Base-by-base conservation (phyloP, 64 coral and sea anemone species). In the Montipora cactus region DNA sequence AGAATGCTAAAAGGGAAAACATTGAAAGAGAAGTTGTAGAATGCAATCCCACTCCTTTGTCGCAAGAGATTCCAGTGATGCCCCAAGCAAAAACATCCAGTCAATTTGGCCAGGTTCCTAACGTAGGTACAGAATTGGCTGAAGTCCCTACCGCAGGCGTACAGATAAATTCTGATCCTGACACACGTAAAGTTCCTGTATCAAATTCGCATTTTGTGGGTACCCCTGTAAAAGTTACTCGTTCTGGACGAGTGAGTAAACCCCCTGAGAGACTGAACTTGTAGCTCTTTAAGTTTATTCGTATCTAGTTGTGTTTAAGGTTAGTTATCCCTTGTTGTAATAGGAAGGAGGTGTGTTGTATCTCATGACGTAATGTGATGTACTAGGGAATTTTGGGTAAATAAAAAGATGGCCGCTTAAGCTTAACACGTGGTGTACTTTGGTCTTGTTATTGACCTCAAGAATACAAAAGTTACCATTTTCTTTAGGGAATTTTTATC, bases 191-290 rank as follows among this genome's bases (percentile, higher is more conserved):
- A 49, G 76, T 78, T 49, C 45, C 76, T 78, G 3, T 49, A 12
- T 78, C 76, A 49, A n/a, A 19, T 52, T 46, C 13, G 18, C 76
- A 49, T 48, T 18, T 4, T 11, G 76, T 52, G 76, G 76, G 76
- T 49, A 78, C 76, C 46, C 76, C 76, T 52, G 76, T 78, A 5
- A 7, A 73, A 67, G 59, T 67, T 25, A 89, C 88, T 5, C 53
- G 88, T 47, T 89, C 74, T 64, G 75, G 75, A 62, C 49, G 58
- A 22, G 55, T 64, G 14, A 78, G 50, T 47, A 89, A 66, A 7
- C 88, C 76, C 37, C 77, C 77, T 14, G 59, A 79, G 18, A 80
- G 76, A 70, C 57, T 91, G 49, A 28, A 81, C 59, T 62, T 81
- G 13, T 62, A 81, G 79, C 52, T 55, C 52, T 55, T 55, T 55